Conservation (phyloP, 1,140 invertebrate species). For the Trachelipus rathkii region DNA sequence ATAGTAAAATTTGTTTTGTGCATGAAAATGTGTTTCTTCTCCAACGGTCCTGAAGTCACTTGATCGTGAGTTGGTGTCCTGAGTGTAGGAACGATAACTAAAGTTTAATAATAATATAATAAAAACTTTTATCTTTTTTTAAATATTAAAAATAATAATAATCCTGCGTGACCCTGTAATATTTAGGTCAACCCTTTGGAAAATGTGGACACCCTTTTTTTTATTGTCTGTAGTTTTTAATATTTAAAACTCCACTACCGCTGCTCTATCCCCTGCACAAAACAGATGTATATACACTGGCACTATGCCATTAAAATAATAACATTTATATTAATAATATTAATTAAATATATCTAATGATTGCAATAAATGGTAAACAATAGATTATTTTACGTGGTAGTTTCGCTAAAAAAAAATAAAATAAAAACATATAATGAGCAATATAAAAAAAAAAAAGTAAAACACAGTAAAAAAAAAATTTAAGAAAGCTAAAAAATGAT, state of each 20-base stretch:
- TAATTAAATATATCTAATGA: too few species aligned
- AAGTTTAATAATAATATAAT: background rate
- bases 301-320: slow-evolving; percentile 19
- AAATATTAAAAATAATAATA: slow-evolving; percentile 21
- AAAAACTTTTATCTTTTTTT: too few species aligned
- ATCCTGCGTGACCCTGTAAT: slow-evolving; percentile 43
- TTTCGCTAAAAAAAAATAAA: too few species aligned
- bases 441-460: too few species aligned
- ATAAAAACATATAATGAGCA: too few species aligned
- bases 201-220: slow-evolving; percentile 41
- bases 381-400: background rate
- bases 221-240: slow-evolving; percentile 39
- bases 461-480: too few species aligned
- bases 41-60: slow-evolving; percentile 45
- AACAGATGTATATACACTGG: slow-evolving; percentile 42
- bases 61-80: slow-evolving; percentile 46
- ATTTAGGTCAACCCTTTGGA: slow-evolving; percentile 39
- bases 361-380: slow-evolving; percentile 14
- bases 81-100: slow-evolving; percentile 30
- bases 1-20: slow-evolving; percentile 42
- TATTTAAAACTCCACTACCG: slow-evolving; percentile 35
- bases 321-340: too few species aligned
- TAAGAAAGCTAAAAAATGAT: too few species aligned
- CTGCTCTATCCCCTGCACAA: slow-evolving; percentile 43
- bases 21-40: slow-evolving; percentile 47